Evolutionary conservation across 2,888 invertebrate genomes (phyloP).

Genomic region (Cryptosula pallasiana): DNA sequence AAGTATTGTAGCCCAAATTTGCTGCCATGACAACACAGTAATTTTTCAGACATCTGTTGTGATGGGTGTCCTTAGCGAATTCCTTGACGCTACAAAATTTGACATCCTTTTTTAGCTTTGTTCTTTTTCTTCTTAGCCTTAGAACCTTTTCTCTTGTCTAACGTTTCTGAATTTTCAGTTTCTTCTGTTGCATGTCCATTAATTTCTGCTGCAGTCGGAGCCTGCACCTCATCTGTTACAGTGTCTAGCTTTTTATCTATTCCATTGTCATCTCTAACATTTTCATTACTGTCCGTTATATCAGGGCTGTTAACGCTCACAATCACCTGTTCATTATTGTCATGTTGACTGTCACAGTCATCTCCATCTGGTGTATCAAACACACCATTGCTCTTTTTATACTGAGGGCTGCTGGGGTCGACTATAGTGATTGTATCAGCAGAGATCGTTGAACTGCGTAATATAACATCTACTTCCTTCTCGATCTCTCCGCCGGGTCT

Average conservation of each 20-base stretch:
- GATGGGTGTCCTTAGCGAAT: too few relatives aligned
- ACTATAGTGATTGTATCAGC: neutral
- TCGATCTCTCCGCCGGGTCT: conserved; percentile 14
- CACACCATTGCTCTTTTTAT: neutral
- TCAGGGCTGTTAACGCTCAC: neutral
- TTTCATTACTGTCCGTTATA: neutral
- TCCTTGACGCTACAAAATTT: neutral
- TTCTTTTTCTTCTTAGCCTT: neutral
- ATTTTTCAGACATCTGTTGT: too few relatives aligned
- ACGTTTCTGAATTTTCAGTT: neutral
- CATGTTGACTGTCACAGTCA: neutral
- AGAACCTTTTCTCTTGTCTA: neutral
- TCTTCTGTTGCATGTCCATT: neutral
- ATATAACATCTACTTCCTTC: conserved; percentile 19
- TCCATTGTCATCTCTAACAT: neutral
- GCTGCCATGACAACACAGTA: too few relatives aligned
- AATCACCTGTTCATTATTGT: conserved; percentile 16
- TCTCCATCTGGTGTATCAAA: neutral
- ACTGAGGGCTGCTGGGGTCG: conserved; percentile 19
- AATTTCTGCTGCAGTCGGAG: neutral
- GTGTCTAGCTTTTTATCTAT: too few relatives aligned
- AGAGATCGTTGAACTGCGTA: conserved; percentile 21
- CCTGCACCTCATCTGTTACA: neutral
- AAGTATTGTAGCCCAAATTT: too few relatives aligned
- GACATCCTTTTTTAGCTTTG: conserved; percentile 2